These are phyloP conservation scores for Natrix natrix DNA, from an alignment of 2,797 vertebrate genomes.

Conservation along the genomic window DNA sequence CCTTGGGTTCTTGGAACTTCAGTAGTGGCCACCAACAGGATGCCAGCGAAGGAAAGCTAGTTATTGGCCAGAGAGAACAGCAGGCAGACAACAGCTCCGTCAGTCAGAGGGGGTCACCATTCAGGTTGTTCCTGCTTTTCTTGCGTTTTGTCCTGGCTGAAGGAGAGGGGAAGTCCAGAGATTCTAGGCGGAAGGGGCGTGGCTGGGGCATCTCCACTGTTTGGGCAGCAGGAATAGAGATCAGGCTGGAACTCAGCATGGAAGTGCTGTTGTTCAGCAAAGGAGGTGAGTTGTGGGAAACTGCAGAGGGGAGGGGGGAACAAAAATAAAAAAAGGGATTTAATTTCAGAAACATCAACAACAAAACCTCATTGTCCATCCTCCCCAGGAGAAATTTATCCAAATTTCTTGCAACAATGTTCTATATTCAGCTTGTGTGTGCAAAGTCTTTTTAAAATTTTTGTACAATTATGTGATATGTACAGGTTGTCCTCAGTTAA, in stretches of 20 bases:
- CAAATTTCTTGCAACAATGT: neutral
- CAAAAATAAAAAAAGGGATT: neutral
- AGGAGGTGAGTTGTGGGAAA: constrained; percentile 46
- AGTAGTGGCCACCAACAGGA: neutral
- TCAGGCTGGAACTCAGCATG: constrained; percentile 59
- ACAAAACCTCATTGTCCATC: neutral
- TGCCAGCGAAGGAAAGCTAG: neutral
- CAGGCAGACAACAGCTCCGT: neutral
- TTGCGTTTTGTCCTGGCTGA: constrained; percentile 76
- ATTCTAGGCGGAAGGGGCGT: constrained; percentile 85
- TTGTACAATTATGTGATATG: neutral
- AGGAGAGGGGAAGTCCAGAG: constrained; percentile 67
- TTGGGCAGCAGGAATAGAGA: constrained; percentile 39
- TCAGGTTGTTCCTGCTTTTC: constrained; percentile 71
- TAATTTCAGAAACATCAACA: neutral
- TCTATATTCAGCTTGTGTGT: neutral
- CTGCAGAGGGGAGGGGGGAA: constrained; percentile 60
- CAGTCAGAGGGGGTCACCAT: constrained; percentile 41
- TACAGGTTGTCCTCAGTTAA: neutral
- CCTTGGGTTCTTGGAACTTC: neutral
- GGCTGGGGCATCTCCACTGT: constrained; percentile 72
- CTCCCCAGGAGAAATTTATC: neutral
- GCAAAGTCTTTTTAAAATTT: neutral
- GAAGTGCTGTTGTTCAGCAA: constrained; percentile 56
- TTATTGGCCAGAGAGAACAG: neutral